Conservation (phyloP, 92 coral and sea anemone species). For the Porites rus region DNA sequence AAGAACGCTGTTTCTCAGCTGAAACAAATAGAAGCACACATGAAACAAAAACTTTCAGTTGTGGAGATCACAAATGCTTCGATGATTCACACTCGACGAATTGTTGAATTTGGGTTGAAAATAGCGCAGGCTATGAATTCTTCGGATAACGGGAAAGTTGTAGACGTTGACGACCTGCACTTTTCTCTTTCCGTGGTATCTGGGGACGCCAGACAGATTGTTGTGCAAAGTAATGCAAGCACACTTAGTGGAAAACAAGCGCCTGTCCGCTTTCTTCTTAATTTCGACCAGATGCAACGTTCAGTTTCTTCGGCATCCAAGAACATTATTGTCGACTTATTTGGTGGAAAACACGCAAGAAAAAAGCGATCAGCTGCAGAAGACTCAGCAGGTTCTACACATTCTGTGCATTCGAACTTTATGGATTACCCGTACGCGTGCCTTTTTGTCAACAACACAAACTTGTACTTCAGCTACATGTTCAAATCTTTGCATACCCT, state of each 20-base stretch:
- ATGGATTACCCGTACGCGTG: constrained; percentile 22
- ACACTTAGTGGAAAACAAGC: neutral
- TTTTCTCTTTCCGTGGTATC: constrained; percentile 15
- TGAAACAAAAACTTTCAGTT: constrained; percentile 9
- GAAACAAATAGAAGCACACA: constrained; percentile 1
- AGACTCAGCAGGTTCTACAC: neutral
- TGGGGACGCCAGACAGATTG: neutral
- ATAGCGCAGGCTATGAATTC: constrained; percentile 16
- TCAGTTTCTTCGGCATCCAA: constrained; percentile 20
- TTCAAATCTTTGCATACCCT: constrained; percentile 1
- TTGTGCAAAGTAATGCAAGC: neutral
- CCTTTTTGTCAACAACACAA: constrained; percentile 11
- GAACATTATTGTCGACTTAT: neutral
- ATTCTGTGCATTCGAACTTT: neutral
- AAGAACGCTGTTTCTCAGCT: neutral
- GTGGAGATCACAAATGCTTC: constrained; percentile 28
- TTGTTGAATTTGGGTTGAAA: constrained; percentile 29
- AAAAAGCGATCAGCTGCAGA: neutral
- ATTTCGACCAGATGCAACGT: constrained; percentile 21
- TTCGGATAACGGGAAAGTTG: neutral
- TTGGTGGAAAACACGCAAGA: constrained; percentile 8
- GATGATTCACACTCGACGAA: constrained; percentile 5
- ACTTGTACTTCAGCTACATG: constrained; percentile 11
- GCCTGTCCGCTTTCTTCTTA: constrained; percentile 16
- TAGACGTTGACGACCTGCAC: constrained; percentile 12